phyloP scores from a whole-genome alignment of 1,140 invertebrate genomes.

The Vollenhovia emeryi region DNA sequence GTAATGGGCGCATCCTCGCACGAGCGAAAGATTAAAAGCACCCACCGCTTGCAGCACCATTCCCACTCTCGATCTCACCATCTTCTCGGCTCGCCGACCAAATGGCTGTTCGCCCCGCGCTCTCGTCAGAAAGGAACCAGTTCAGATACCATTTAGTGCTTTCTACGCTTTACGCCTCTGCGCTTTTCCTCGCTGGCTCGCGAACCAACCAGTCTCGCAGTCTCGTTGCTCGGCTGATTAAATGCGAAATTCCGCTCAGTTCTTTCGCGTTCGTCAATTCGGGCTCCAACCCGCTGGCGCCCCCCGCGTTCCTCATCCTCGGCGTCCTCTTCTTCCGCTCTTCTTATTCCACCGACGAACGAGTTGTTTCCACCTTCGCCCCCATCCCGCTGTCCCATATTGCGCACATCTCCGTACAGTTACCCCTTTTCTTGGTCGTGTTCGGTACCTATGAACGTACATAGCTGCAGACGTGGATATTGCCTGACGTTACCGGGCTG shows the following conservation, averaged over 20 bases:
- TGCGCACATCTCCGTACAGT: constrained; percentile 5
- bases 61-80: constrained; percentile 63
- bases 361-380: constrained; percentile 49
- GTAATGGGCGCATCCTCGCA: constrained; percentile 78
- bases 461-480: constrained; percentile 69
- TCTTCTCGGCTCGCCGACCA: constrained; percentile 69
- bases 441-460: neutral
- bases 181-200: constrained; percentile 44
- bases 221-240: constrained; percentile 77
- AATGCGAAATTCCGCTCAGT: constrained; percentile 79
- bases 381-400: neutral
- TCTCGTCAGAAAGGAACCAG: constrained; percentile 72
- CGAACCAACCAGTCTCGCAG: constrained; percentile 54
- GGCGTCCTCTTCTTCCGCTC: constrained; percentile 15
- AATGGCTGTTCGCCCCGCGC: constrained; percentile 63
- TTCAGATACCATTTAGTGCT: constrained; percentile 74
- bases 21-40: constrained; percentile 78
- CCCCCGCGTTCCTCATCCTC: constrained; percentile 29
- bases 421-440: constrained; percentile 27
- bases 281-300: constrained; percentile 24
- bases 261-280: constrained; percentile 74
- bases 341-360: constrained; percentile 61
- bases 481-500: constrained; percentile 66
- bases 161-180: constrained; percentile 65
- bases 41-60: constrained; percentile 58